These are phyloP conservation scores for Gadopsis bispinosus DNA, from an alignment of 2,797 vertebrate species.

Conservation along the genomic window DNA sequence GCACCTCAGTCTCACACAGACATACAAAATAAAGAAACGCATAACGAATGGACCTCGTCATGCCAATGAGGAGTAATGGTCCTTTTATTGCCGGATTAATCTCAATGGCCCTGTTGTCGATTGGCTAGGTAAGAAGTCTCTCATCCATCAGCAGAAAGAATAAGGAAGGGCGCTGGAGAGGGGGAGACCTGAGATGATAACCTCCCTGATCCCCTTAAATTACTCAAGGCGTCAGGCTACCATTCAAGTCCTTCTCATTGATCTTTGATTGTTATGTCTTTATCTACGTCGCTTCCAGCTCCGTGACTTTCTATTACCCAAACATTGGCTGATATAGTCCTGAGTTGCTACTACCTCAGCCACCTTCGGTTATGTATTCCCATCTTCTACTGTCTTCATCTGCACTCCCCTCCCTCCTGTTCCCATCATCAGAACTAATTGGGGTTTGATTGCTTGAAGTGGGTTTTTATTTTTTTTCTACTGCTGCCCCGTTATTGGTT, in stretches of 20 bases:
- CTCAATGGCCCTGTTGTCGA: constrained; percentile 65
- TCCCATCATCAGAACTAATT: constrained; percentile 32
- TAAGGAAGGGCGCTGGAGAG: constrained; percentile 13
- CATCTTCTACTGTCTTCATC: constrained; percentile 1
- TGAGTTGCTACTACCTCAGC: constrained; percentile 18
- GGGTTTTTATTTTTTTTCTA: neutral
- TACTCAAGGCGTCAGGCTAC: constrained; percentile 51
- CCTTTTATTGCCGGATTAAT: constrained; percentile 77
- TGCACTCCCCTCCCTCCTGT: neutral
- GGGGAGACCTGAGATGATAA: constrained; percentile 58
- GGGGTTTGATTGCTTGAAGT: constrained; percentile 35
- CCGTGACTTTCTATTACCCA: constrained; percentile 22
- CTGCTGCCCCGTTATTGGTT: constrained; percentile 15
- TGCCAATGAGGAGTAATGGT: constrained; percentile 70
- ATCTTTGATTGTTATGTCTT: constrained; percentile 43
- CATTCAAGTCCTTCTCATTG: constrained; percentile 55
- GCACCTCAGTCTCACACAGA: constrained; percentile 33
- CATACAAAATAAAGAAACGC: constrained; percentile 52
- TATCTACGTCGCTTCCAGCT: constrained; percentile 17
- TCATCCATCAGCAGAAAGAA: constrained; percentile 67
- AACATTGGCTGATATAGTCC: constrained; percentile 40
- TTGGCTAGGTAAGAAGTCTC: constrained; percentile 42
- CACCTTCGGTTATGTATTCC: constrained; percentile 24
- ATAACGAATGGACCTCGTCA: constrained; percentile 58
- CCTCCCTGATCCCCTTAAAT: constrained; percentile 56